Evolutionary conservation across 2,888 invertebrate species (phyloP), one percentile per base, ranked within the genome.

Genomic region (Hipparchia sbordonii): DNA sequence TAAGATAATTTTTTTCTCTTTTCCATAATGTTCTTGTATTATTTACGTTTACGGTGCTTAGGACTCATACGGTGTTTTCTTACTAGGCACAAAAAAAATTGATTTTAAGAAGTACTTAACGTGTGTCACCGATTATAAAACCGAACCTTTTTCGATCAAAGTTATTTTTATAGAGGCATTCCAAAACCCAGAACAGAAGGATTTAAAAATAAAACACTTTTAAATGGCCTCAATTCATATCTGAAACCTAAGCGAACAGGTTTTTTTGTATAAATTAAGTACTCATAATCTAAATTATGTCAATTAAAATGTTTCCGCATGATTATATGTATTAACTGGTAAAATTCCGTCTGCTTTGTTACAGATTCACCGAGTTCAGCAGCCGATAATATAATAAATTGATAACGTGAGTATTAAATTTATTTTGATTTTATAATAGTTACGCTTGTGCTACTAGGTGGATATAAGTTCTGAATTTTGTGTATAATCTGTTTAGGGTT

Each of bases 261-360:
- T 1, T 48, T 48, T 48, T 48, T 48, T 48, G 6, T 48, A 6
- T 1, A 48, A 4, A 5, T 2, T 54, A 4, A 54, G 13, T 13
- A 57, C 10, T 4, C 13, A 23, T 23, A 13, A 57, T 57, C 56
- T 13, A 57, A 57, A 57, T 8, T 39, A 57, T 57, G 33, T 39
- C 33, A 12, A 12, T 12, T 62, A 62, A 48, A 13, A 48, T 9
- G n/a, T 63, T 48, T 63, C 9, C 67, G 57, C 70, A 51, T 71
- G 71, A 84, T 39, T 39, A 39, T 39, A 5, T 82, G 79, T 79
- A 82, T 84, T 77, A 78, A 39, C 39, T 39, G 39, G 81, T 87
- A 85, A 87, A 79, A 83, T 81, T 82, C 76, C 82, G 78, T 82
- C 59, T 59, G 48, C 79, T 82, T 86, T 87, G 85, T 89, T 89